These are phyloP conservation scores for Sylvia borin DNA, from an alignment of 2,797 vertebrate species.

Conservation along the genomic window DNA sequence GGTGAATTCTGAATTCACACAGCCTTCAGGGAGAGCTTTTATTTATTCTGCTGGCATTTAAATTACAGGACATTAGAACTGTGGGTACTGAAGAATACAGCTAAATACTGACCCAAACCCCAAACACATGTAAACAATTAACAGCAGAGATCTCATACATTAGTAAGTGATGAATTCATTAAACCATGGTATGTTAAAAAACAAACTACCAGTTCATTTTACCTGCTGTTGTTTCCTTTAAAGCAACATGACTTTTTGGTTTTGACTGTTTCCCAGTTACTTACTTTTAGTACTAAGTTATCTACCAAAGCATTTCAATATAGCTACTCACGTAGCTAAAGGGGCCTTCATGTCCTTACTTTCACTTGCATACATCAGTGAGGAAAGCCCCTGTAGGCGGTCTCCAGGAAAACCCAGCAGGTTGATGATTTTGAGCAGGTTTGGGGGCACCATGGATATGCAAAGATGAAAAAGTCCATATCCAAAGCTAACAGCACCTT, in stretches of 20 bases:
- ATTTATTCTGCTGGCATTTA: neutral
- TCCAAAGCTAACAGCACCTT: conserved; percentile 98
- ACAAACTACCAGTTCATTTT: conserved; percentile 14
- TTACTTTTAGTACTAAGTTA: conserved; percentile 80
- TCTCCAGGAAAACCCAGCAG: conserved; percentile 99
- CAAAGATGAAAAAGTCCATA: conserved; percentile 99
- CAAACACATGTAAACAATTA: neutral
- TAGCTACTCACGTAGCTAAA: conserved; percentile 99
- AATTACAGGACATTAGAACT: neutral
- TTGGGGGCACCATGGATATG: conserved; percentile 99
- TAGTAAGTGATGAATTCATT: neutral
- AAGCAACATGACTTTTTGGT: conserved; percentile 20
- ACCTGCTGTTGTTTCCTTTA: conserved; percentile 67
- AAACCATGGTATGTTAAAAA: neutral
- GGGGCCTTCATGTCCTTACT: conserved; percentile 99
- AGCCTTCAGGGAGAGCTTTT: neutral
- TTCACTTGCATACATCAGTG: conserved; percentile 95
- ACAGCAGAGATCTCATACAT: neutral
- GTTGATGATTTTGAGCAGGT: conserved; percentile 99
- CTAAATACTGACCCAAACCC: neutral
- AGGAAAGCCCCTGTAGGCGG: conserved; percentile 94
- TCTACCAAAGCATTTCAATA: conserved; percentile 84
- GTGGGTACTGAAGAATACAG: neutral
- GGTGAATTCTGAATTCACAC: neutral
- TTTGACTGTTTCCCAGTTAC: conserved; percentile 56